phyloP scores from a whole-genome alignment of 2,113 vertebrate species.

The Strix aluco region DNA sequence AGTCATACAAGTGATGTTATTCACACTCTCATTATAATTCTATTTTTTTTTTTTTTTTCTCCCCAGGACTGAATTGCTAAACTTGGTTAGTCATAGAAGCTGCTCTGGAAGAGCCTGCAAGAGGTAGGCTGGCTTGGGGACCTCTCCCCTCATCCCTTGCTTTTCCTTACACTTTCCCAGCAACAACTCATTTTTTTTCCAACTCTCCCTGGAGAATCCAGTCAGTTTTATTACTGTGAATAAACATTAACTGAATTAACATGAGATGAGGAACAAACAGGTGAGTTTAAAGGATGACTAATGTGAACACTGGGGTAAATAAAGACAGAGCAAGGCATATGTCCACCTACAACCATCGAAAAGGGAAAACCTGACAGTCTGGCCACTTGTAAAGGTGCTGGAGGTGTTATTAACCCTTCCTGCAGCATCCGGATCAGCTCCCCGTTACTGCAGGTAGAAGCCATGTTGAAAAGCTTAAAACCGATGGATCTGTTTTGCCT shows the following conservation, averaged over 20 bases:
- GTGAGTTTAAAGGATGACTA: background rate
- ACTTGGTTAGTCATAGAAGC: background rate
- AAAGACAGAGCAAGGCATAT: background rate
- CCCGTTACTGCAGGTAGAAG: accelerated
- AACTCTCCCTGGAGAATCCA: background rate
- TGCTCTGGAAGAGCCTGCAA: background rate
- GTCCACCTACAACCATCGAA: background rate
- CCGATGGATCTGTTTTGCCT: background rate
- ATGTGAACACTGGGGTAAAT: background rate
- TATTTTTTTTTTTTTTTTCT: accelerated
- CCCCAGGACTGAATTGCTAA: background rate
- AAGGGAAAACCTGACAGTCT: background rate
- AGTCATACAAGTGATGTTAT: accelerated
- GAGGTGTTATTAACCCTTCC: background rate
- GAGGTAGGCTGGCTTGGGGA: background rate
- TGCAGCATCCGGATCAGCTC: background rate
- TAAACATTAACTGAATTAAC: background rate
- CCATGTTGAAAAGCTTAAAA: background rate
- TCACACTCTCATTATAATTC: background rate
- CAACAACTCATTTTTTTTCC: background rate
- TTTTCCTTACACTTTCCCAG: background rate
- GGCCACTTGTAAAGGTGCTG: background rate
- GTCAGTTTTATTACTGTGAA: background rate
- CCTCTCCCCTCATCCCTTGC: too few species aligned
- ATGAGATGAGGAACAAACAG: background rate